Conservation (phyloP, 30 jellyfish, hydroid and myxozoan genomes). For the Aurelia sp. region DNA sequence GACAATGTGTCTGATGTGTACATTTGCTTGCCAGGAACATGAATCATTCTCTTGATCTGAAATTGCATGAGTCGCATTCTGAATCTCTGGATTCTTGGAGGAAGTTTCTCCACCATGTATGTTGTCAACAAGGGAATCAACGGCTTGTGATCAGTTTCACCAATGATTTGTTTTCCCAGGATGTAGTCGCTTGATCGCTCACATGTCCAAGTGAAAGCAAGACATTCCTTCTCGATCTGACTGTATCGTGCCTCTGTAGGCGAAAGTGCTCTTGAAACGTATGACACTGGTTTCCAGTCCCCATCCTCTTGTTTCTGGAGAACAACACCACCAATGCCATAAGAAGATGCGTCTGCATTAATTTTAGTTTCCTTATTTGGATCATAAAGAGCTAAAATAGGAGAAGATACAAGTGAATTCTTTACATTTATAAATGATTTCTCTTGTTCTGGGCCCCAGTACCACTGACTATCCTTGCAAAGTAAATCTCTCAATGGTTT, state of each 20-base stretch:
- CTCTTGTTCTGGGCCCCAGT: background rate
- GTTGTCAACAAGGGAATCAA: no score
- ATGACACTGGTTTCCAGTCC: constrained; percentile 15
- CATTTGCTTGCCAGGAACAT: constrained; percentile 67
- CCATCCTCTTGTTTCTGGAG: constrained; percentile 64
- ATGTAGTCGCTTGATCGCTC: constrained; percentile 45
- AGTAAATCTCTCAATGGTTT: constrained; percentile 39
- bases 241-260: constrained; percentile 64
- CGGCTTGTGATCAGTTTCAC: no score
- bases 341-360: constrained; percentile 1
- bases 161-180: no score
- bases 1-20: constrained; percentile 74
- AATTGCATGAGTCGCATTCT: constrained; percentile 63
- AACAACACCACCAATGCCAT: constrained; percentile 40
- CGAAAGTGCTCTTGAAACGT: constrained; percentile 59
- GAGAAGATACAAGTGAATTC: constrained; percentile 53
- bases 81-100: constrained; percentile 17
- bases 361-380: constrained; percentile 9
- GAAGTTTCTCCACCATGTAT: no score
- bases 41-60: constrained; percentile 37
- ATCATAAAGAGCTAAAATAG: constrained; percentile 65
- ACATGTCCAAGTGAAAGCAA: constrained; percentile 19
- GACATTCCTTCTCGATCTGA: background rate
- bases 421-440: constrained; percentile 16
- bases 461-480: constrained; percentile 9